These are phyloP conservation scores for Champsocephalus gunnari DNA, from an alignment of 2,797 vertebrate species.

Conservation along the genomic window DNA sequence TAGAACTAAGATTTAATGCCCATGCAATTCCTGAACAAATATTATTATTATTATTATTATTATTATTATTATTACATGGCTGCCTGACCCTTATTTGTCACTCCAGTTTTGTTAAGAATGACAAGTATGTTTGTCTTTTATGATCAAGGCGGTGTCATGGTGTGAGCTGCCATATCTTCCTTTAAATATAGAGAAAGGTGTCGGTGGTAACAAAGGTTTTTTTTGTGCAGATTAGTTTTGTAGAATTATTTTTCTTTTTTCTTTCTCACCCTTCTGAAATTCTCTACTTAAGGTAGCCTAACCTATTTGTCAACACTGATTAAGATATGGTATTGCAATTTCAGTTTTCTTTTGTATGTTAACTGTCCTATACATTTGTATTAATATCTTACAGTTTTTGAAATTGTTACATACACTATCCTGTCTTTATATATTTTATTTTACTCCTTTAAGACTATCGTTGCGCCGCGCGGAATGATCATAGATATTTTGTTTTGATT, in stretches of 20 bases:
- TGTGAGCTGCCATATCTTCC: conserved; percentile 19
- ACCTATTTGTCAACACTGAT: conserved; percentile 71
- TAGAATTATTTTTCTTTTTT: conserved; percentile 28
- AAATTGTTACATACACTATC: conserved; percentile 77
- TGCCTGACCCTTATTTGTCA: conserved; percentile 62
- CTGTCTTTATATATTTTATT: conserved; percentile 84
- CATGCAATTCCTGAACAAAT: conserved; percentile 66
- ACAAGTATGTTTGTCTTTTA: conserved; percentile 32
- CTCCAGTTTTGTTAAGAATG: conserved; percentile 75
- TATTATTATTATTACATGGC: conserved; percentile 69
- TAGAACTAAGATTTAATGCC: conserved; percentile 63
- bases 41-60: conserved; percentile 63
- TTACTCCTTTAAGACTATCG: conserved; percentile 94
- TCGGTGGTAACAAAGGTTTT: conserved; percentile 2
- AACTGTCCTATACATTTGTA: conserved; percentile 69
- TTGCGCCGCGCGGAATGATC: conserved; percentile 99
- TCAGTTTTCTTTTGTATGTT: conserved; percentile 50
- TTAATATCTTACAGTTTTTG: conserved; percentile 87
- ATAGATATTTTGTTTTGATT: conserved; percentile 88
- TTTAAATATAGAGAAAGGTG: neutral
- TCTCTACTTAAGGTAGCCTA: conserved; percentile 36
- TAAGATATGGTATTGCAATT: conserved; percentile 63
- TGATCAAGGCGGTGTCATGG: conserved; percentile 16
- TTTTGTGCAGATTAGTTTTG: conserved; percentile 40
- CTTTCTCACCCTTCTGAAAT: conserved; percentile 45